Evolutionary conservation across 2,888 invertebrate species (phyloP).

Genomic region (Hermaeophaga mercurialis): DNA sequence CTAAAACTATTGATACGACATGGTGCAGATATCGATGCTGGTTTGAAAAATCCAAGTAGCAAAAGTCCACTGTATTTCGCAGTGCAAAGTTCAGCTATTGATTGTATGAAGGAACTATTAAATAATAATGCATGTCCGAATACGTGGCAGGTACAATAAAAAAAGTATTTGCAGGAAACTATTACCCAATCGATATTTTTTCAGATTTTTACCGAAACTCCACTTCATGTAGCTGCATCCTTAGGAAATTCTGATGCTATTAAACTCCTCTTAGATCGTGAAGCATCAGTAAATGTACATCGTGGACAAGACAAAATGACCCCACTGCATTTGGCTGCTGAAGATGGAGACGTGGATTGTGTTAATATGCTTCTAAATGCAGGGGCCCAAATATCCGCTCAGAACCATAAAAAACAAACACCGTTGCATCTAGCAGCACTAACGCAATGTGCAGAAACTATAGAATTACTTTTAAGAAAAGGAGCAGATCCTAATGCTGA

Average conservation of each 20-base stretch:
- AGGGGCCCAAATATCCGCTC: slow-evolving; percentile 76
- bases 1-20: slow-evolving; percentile 69
- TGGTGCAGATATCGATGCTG: slow-evolving; percentile 82
- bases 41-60: slow-evolving; percentile 67
- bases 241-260: slow-evolving; percentile 73
- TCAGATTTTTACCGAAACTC: slow-evolving; percentile 82
- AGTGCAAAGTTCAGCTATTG: slow-evolving; percentile 74
- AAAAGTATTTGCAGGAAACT: too few relatives aligned
- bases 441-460: slow-evolving; percentile 78
- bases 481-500: slow-evolving; percentile 58
- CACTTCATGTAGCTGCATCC: slow-evolving; percentile 80
- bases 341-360: slow-evolving; percentile 83
- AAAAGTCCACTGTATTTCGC: slow-evolving; percentile 85
- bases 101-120: slow-evolving; percentile 75
- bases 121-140: slow-evolving; percentile 82
- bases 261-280: slow-evolving; percentile 74
- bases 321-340: slow-evolving; percentile 85
- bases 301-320: slow-evolving; percentile 74
- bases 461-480: slow-evolving; percentile 70
- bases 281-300: slow-evolving; percentile 78
- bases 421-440: slow-evolving; percentile 84
- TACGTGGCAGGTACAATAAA: slow-evolving; percentile 76
- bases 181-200: slow-evolving; percentile 2
- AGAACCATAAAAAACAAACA: slow-evolving; percentile 78
- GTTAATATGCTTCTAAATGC: slow-evolving; percentile 73